Conservation (phyloP, 2,888 invertebrate genomes). For the Caenorhabditis sinica region DNA sequence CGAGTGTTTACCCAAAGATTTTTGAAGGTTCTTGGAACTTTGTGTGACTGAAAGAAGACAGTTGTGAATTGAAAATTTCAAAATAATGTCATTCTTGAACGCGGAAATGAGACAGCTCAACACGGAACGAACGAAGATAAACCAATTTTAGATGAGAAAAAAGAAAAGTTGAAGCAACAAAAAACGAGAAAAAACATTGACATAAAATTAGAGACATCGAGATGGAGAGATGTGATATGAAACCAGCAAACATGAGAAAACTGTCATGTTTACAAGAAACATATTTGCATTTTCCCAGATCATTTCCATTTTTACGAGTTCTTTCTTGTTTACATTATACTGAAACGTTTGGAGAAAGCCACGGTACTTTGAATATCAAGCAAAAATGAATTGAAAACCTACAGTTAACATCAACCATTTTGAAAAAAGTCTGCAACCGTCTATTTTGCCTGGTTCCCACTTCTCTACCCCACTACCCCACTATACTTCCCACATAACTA, state of each 20-base stretch:
- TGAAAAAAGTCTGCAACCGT: too few relatives aligned
- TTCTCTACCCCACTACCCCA: too few relatives aligned
- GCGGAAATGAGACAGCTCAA: slow-evolving; percentile 20
- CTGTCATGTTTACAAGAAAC: slow-evolving; percentile 12
- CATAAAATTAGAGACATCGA: slow-evolving; percentile 27
- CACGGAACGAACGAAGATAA: slow-evolving; percentile 25
- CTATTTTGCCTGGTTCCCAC: too few relatives aligned
- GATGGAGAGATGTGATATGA: neutral
- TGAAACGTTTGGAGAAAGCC: too few relatives aligned
- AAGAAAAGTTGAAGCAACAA: slow-evolving; percentile 12
- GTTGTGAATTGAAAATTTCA: neutral
- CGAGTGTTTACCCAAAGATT: neutral
- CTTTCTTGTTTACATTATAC: too few relatives aligned
- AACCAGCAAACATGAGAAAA: neutral
- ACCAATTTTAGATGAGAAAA: slow-evolving; percentile 41
- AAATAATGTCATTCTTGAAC: neutral
- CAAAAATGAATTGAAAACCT: too few relatives aligned
- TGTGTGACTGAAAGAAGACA: neutral
- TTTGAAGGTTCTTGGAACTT: neutral
- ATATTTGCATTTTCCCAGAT: slow-evolving; percentile 24
- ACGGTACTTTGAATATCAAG: too few relatives aligned
- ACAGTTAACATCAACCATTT: too few relatives aligned
- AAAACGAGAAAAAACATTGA: slow-evolving; percentile 3
- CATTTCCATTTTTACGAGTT: neutral
- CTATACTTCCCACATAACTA: neutral